Evolutionary conservation across 2,888 invertebrate genomes (phyloP).

Genomic region (Oscheius sp.): DNA sequence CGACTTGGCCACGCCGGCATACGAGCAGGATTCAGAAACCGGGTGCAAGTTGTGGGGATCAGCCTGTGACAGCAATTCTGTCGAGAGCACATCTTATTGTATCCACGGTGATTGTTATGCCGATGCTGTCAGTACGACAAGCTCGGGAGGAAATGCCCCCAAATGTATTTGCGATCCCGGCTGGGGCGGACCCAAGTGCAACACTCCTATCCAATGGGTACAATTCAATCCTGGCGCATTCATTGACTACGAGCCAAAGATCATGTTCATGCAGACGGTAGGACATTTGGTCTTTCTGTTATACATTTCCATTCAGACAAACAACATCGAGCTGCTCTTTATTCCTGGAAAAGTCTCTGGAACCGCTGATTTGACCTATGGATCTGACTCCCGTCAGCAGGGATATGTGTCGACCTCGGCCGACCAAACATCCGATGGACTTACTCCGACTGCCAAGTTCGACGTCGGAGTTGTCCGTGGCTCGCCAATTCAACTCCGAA

Average conservation of each 20-base stretch:
- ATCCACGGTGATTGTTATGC: constrained; percentile 71
- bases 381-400: constrained; percentile 48
- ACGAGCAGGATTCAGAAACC: constrained; percentile 48
- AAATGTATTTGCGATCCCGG: constrained; percentile 94
- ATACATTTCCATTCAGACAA: constrained; percentile 73
- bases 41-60: constrained; percentile 95
- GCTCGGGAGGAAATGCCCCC: constrained; percentile 42
- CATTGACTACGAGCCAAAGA: constrained; percentile 59
- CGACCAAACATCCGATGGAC: constrained; percentile 43
- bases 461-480: constrained; percentile 35
- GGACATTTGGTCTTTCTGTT: background rate
- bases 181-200: constrained; percentile 83
- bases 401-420: constrained; percentile 52
- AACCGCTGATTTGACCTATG: constrained; percentile 74
- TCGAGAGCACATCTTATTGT: constrained; percentile 77
- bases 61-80: constrained; percentile 85
- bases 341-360: constrained; percentile 79
- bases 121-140: constrained; percentile 39
- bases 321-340: constrained; percentile 91
- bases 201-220: constrained; percentile 68
- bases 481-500: constrained; percentile 36
- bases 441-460: constrained; percentile 51
- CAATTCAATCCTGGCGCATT: constrained; percentile 65
- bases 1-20: constrained; percentile 91
- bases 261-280: constrained; percentile 53